Percentiles rank a stretch among this genome's conserved stretches.
Evolutionary conservation across 2,113 vertebrate species (phyloP).

Genomic region (Eurystomus gularis): DNA sequence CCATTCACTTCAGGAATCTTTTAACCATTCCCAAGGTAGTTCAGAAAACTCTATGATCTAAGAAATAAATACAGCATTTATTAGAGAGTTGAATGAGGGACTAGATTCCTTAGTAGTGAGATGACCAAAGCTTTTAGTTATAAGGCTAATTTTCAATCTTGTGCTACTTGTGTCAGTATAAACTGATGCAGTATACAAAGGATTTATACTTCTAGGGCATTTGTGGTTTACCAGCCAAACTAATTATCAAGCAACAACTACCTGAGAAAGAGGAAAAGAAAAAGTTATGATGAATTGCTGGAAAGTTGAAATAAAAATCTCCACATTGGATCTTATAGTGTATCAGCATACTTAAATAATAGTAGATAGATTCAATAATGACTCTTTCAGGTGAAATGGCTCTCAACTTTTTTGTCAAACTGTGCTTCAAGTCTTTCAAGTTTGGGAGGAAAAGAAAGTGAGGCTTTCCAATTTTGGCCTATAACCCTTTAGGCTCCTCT

Average conservation of each 20-base stretch:
- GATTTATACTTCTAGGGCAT: not conserved
- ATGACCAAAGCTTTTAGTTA: not conserved
- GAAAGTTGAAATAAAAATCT: not conserved
- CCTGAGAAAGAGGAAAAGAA: not conserved
- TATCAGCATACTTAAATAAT: accelerated
- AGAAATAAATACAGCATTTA: not conserved
- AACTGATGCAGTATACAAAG: not conserved
- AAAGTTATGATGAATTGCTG: too few species aligned
- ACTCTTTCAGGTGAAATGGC: not conserved
- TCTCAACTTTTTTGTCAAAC: not conserved
- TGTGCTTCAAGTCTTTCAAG: not conserved
- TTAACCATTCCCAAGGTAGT: not conserved
- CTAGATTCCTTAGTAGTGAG: not conserved
- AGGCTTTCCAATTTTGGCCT: not conserved
- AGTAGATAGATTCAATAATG: not conserved
- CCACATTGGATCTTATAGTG: too few species aligned
- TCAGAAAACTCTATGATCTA: slow-evolving; percentile 10
- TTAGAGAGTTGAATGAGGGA: not conserved
- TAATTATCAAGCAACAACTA: not conserved
- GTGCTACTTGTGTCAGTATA: not conserved
- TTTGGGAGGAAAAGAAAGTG: not conserved
- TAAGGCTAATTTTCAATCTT: slow-evolving; percentile 4
- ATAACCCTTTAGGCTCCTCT: not conserved
- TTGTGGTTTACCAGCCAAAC: not conserved
- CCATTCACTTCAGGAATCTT: not conserved